A percentile compares a stretch with the other conserved stretches of the same genome.
Conservation (phyloP, 2,888 invertebrate genomes). For the Pecten maximus region DNA sequence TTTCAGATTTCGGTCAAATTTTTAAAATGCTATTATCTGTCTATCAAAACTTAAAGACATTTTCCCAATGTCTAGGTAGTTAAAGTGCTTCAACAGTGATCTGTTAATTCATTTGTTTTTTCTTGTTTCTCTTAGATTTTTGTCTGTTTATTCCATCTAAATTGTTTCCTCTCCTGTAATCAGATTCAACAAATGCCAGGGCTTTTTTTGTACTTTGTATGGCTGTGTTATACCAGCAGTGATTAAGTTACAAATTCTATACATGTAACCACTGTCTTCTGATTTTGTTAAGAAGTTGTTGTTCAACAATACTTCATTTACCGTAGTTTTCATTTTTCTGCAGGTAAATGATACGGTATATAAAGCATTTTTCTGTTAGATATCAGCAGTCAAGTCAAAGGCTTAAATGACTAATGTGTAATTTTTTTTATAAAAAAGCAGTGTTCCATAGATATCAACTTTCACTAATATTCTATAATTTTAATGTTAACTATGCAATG, state of each 20-base stretch:
- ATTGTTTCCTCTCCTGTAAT: not conserved
- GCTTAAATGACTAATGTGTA: not conserved
- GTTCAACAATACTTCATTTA: not conserved
- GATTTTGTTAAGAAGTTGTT: too few species aligned
- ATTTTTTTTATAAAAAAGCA: not conserved
- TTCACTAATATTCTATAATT: slow-evolving; percentile 6
- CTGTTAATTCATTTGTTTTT: not conserved
- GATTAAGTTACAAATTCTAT: not conserved
- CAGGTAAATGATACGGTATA: not conserved
- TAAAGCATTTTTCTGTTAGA: not conserved
- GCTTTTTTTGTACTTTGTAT: not conserved
- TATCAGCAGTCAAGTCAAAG: not conserved
- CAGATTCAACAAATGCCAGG: slow-evolving; percentile 14
- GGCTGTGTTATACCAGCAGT: not conserved
- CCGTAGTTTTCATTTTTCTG: not conserved
- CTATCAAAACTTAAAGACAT: not conserved
- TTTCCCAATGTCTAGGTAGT: not conserved
- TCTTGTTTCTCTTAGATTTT: not conserved
- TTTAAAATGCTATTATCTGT: not conserved
- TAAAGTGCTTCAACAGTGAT: not conserved
- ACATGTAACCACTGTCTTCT: too few species aligned
- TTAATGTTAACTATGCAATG: not conserved
- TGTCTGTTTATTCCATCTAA: slow-evolving; percentile 25
- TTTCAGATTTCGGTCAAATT: not conserved
- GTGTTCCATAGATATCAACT: not conserved